phyloP scores from a whole-genome alignment of 2,888 invertebrate genomes.

The Xanthostigma xanthostigma region DNA sequence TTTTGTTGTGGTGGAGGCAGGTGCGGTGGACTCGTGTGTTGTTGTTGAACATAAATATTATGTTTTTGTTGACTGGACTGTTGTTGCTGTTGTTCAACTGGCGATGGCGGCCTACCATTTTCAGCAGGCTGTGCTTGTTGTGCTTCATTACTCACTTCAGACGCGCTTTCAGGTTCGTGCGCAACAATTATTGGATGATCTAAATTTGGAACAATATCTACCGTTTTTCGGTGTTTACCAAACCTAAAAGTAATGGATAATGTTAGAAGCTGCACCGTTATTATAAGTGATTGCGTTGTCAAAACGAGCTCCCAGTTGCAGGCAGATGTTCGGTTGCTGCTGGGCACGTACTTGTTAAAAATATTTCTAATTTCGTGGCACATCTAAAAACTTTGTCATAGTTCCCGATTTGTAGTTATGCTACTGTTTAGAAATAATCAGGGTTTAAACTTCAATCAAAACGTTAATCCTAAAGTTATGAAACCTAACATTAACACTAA shows the following conservation, averaged over 20 bases:
- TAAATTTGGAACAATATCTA: conserved; percentile 27
- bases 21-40: conserved; percentile 6
- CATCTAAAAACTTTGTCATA: no score
- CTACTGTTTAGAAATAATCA: no score
- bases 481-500: no score
- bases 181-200: conserved; percentile 19
- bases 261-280: no score
- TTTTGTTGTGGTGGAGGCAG: conserved; percentile 7
- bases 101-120: conserved; percentile 9
- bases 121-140: background rate
- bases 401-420: no score
- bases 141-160: conserved; percentile 6
- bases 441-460: no score
- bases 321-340: no score
- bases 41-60: background rate
- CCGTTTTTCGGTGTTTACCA: conserved; percentile 48
- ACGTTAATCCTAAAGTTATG: no score
- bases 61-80: background rate
- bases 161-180: conserved; percentile 6
- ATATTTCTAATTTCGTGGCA: no score
- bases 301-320: no score
- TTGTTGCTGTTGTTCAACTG: conserved; percentile 8
- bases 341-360: no score
- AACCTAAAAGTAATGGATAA: conserved; percentile 30
- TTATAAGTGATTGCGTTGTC: no score